phyloP scores from a whole-genome alignment of 2,113 vertebrate species.

The Romanogobio albipinnatus region DNA sequence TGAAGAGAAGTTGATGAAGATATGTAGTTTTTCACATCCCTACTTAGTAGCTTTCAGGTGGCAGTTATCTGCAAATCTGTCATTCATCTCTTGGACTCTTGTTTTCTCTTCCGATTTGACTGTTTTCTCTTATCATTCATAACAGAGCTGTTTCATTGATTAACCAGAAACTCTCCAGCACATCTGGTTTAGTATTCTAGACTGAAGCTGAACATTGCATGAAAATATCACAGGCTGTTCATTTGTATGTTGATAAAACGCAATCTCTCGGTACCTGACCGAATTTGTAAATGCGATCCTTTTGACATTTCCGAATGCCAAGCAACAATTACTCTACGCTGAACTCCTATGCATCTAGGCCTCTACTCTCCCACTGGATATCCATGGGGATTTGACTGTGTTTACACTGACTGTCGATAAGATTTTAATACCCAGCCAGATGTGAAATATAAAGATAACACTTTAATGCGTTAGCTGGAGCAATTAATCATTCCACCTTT shows the following conservation, averaged over 20 bases:
- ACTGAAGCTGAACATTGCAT: conserved; percentile 58
- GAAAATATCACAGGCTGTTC: conserved; percentile 64
- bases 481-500: conserved; percentile 30
- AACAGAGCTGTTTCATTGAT: conserved; percentile 45
- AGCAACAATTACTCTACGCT: conserved; percentile 54
- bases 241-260: conserved; percentile 76
- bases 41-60: conserved; percentile 19
- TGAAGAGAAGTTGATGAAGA: neutral
- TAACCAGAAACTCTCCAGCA: conserved; percentile 47
- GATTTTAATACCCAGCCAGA: conserved; percentile 50
- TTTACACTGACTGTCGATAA: conserved; percentile 49
- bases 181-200: conserved; percentile 62
- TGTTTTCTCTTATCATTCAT: conserved; percentile 31
- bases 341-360: conserved; percentile 29
- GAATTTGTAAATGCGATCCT: conserved; percentile 68
- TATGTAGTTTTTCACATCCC: neutral
- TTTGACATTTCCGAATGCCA: conserved; percentile 74
- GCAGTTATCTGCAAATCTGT: conserved; percentile 31
- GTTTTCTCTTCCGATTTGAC: conserved; percentile 35
- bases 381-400: conserved; percentile 39
- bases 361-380: neutral
- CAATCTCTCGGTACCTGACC: conserved; percentile 68
- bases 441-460: conserved; percentile 23
- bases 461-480: neutral
- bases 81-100: conserved; percentile 25